Base-by-base conservation (phyloP, 1,140 invertebrate genomes). In the Rhopalosiphum padi region DNA sequence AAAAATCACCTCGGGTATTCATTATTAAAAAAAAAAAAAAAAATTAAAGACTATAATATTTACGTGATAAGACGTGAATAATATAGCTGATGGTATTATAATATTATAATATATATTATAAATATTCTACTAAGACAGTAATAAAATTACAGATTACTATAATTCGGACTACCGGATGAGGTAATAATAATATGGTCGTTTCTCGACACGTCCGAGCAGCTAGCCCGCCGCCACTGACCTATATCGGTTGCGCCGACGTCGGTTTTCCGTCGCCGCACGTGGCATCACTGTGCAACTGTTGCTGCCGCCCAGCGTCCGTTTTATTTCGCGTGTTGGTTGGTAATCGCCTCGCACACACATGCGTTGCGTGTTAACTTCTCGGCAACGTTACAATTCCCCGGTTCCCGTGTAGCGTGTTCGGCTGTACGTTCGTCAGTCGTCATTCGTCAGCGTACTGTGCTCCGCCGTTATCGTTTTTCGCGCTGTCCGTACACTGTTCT, bases 271-370 rank as follows among this genome's bases (percentile, higher is more conserved):
- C 48, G 77, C 30, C 30, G 46, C 35, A 55, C 43, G 48, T 86
- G 82, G 91, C 48, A 43, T 48, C 77, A 93, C 91, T 93, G 91
- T 37, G 48, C 21, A 86, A 93, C 82, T 86, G 91, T 93, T 93
- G 82, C 91, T 86, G 35, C 48, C n/a, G 85, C 60, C n/a, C 8
- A 46, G 37, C 8, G 21, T 11, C 22, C 68, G 77, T 93, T 93
- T 93, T 93, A 93, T 86, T 93, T 93, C 23, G 82, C 91, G 68
- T 93, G 91, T 93, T 86, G 91, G 91, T 93, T 93, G 91, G 91
- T 93, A 93, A 91, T 93, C 91, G 91, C 48, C 51, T 41, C 35
- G 68, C 90, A 83, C 90, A 93, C 77, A 93, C 91, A 86, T 55
- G 91, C 91, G 91, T 93, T n/a, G 91, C 77, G 91, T 83, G 90